Percentiles rank a stretch among this genome's conserved stretches.
Conservation (phyloP, 2,113 vertebrate species). For the Rutilus rutilus region DNA sequence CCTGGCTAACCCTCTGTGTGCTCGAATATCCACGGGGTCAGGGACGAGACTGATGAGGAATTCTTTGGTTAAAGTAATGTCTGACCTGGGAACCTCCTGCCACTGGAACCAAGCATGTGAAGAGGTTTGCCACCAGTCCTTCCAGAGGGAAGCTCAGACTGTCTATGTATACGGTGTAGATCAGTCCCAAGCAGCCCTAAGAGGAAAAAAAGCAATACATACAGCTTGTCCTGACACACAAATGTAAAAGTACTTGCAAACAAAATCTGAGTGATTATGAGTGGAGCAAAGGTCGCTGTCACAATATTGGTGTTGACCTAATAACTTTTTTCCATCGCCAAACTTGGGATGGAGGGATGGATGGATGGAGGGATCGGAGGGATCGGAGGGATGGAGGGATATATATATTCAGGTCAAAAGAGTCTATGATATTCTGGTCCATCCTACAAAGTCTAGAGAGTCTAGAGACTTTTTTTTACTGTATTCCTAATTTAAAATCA, state of each 20-base stretch:
- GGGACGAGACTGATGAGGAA: slow-evolving; percentile 72
- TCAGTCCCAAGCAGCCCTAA: slow-evolving; percentile 93
- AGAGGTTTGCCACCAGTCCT: slow-evolving; percentile 89
- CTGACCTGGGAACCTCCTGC: slow-evolving; percentile 95
- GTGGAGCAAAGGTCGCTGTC: neutral
- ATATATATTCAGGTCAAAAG: too few species aligned
- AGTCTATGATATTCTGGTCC: neutral
- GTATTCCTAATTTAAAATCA: neutral
- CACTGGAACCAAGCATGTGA: slow-evolving; percentile 89
- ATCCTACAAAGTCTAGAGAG: neutral
- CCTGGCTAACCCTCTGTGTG: slow-evolving; percentile 62
- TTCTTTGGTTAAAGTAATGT: slow-evolving; percentile 64
- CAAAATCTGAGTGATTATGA: neutral
- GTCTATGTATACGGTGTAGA: slow-evolving; percentile 95
- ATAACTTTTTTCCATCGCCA: neutral
- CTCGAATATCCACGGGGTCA: slow-evolving; percentile 66
- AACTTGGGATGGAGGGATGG: too few species aligned
- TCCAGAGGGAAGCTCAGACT: slow-evolving; percentile 90
- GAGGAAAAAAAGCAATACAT: slow-evolving; percentile 47
- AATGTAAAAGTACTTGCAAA: neutral
- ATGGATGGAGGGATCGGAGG: neutral
- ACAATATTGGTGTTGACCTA: neutral
- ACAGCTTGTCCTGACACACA: neutral
- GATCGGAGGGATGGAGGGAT: too few species aligned
- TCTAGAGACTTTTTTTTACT: neutral